Evolutionary conservation across 2,113 vertebrate genomes (phyloP), one percentile per base, ranked within the genome.

Genomic region (Passerina amoena): DNA sequence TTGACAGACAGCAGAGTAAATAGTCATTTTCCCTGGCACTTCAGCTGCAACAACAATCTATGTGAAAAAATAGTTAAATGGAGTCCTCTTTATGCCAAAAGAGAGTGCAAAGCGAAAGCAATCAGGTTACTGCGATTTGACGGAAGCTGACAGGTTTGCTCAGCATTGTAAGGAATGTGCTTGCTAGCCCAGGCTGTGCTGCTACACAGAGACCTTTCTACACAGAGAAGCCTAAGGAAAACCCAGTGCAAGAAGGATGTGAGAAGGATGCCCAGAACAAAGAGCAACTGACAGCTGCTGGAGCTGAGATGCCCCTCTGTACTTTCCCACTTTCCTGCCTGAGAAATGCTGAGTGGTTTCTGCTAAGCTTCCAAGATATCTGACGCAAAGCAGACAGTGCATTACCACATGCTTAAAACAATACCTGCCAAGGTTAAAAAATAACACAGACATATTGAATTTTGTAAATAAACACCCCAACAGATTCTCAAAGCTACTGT

Each of bases 301-400:
- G 18, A 69, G 16, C 61, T 0, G 1, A 50, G 33, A 22, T n/a
- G 11, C 28, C 72, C n/a, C 47, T 51, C 10, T 48, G 12, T 35
- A 14, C 25, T 28, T 82, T 42, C 24, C 15, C 9, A 27, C n/a
- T 31, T 87, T 9, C 42, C 35, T 63, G 48, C 51, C 53, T 35
- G 22, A 69, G 30, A 66, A 82, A 57, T 8, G 13, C 28, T 40
- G 22, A 76, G 24, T 51, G 54, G 78, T 81, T 88, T 42, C n/a
- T 61, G 45, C 25, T 28, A 42, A 86, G 35, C 19, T 88, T 69
- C 85, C 72, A 53, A 50, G 31, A 23, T 10, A 47, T 7, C n/a
- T 44, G 24, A 76, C 0, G 0, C 9, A 2, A 45, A 86, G 22
- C 6, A 73, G 24, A 71, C 12, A 63, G 4, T 13, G 24, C 10